A percentile compares a stretch with the other conserved stretches of the same genome.
Conservation (phyloP, 2,113 vertebrate genomes). For the Panthera uncia region DNA sequence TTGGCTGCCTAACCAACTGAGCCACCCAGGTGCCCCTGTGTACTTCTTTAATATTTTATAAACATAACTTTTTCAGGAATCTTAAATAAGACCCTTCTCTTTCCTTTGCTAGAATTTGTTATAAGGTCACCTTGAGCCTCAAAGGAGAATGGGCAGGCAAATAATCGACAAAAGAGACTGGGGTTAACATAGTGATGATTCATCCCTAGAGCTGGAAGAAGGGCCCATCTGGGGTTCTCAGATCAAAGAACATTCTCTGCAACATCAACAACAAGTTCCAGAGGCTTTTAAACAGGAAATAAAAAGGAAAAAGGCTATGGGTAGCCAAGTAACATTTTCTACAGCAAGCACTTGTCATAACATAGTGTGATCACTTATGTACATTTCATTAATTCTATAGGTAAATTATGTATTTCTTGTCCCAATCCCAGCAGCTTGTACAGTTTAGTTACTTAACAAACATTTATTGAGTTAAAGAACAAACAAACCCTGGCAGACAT, state of each 20-base stretch:
- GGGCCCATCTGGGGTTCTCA: background rate
- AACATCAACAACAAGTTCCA: background rate
- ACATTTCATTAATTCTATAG: background rate
- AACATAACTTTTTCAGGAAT: background rate
- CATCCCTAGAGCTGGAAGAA: background rate
- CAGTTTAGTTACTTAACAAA: background rate
- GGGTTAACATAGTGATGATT: background rate
- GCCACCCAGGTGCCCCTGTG: background rate
- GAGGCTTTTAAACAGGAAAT: background rate
- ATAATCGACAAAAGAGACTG: background rate
- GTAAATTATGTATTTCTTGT: background rate
- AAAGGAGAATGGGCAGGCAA: background rate
- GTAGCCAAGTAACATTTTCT: background rate
- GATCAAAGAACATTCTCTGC: background rate
- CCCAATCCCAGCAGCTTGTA: background rate
- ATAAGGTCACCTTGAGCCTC: background rate
- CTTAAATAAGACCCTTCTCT: background rate
- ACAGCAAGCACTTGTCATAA: background rate
- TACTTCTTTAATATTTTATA: background rate
- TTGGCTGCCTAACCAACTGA: too few relatives aligned
- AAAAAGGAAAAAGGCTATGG: background rate
- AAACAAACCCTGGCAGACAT: background rate
- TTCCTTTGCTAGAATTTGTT: background rate
- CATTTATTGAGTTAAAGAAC: background rate
- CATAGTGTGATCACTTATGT: background rate